Conservation (phyloP, 2,797 vertebrate genomes). For the Cyclopterus lumpus region DNA sequence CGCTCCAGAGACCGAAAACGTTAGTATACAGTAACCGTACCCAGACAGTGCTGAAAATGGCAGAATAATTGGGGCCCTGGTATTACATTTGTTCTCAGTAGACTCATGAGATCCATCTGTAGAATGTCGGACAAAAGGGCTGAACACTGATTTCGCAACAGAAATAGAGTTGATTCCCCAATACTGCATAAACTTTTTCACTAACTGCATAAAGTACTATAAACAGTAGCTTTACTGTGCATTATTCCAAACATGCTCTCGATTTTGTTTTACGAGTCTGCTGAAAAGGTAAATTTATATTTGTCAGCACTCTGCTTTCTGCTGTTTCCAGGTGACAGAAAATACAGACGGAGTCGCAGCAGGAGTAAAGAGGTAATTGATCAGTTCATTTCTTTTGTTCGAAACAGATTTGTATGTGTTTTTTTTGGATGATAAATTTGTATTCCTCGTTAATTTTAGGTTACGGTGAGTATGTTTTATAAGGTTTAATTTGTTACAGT, state of each 20-base stretch:
- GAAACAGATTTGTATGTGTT: conserved; percentile 63
- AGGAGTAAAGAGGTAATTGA: conserved; percentile 99
- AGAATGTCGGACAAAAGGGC: not conserved
- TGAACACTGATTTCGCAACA: not conserved
- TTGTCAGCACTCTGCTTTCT: conserved; percentile 14
- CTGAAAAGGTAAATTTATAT: not conserved
- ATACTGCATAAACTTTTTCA: not conserved
- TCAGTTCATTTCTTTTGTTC: conserved; percentile 81
- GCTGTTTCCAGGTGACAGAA: conserved; percentile 88
- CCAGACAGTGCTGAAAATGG: not conserved
- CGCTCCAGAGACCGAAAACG: conserved; percentile 91
- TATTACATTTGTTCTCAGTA: not conserved
- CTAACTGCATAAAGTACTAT: not conserved
- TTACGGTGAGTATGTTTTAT: conserved; percentile 92
- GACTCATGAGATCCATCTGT: not conserved
- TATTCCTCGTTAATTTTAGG: conserved; percentile 70
- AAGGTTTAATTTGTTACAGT: conserved; percentile 39
- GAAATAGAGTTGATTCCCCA: not conserved
- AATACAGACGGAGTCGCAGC: conserved; percentile 94
- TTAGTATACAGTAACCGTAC: conserved; percentile 64
- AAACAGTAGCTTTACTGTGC: not conserved
- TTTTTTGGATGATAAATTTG: conserved; percentile 50
- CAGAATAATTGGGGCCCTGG: not conserved
- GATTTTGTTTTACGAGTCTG: not conserved
- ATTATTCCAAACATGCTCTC: not conserved